A percentile compares a stretch with the other conserved stretches of the same genome.
Conservation (phyloP, 2,113 vertebrate genomes). For the Lagenorhynchus albirostris region DNA sequence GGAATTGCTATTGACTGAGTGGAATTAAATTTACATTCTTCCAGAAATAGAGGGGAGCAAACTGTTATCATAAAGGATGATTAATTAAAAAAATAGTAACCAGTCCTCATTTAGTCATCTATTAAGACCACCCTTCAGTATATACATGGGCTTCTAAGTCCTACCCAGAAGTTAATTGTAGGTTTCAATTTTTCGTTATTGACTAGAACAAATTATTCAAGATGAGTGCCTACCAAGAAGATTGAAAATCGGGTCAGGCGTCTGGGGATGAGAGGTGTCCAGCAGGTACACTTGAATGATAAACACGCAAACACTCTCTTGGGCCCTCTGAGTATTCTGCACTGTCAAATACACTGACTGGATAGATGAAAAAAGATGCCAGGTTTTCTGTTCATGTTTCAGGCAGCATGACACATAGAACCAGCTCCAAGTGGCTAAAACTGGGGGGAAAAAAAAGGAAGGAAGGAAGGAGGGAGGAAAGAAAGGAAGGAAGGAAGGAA, state of each 20-base stretch:
- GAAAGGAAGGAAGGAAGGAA: no score
- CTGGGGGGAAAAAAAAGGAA: neutral
- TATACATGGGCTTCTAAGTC: neutral
- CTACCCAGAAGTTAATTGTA: neutral
- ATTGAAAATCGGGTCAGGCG: conserved; percentile 33
- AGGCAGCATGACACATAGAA: neutral
- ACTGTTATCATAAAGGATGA: neutral
- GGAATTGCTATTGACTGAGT: neutral
- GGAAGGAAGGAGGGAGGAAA: neutral
- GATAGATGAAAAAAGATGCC: neutral
- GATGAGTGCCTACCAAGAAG: neutral
- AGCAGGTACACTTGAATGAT: neutral
- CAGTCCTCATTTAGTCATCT: neutral
- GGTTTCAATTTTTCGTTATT: conserved; percentile 3
- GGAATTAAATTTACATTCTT: neutral
- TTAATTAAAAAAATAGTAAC: neutral
- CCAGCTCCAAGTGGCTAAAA: neutral
- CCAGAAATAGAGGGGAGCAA: neutral
- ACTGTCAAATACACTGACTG: neutral
- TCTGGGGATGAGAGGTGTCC: neutral
- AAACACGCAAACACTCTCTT: neutral
- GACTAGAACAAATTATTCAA: conserved; percentile 44
- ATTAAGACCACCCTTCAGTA: neutral
- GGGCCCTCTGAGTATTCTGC: neutral
- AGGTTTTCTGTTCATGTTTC: neutral